phyloP scores from a whole-genome alignment of 2,888 invertebrate genomes.

The Alloscopus bannaensis region DNA sequence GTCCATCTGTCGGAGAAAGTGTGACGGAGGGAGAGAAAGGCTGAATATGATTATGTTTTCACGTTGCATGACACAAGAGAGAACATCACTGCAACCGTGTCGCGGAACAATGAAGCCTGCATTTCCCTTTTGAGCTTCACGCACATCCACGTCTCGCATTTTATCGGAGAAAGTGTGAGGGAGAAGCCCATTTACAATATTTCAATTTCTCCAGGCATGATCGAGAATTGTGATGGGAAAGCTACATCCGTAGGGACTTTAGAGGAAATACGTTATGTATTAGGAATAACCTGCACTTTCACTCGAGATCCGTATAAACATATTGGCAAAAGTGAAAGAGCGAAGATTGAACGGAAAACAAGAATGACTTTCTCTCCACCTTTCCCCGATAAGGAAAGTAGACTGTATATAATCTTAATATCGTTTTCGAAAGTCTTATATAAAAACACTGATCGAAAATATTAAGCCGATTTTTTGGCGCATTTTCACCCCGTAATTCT shows the following conservation, averaged over 20 bases:
- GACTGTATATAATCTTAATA: too few relatives aligned
- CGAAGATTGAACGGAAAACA: slow-evolving; percentile 42
- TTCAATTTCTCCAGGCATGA: slow-evolving; percentile 61
- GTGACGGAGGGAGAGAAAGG: slow-evolving; percentile 4
- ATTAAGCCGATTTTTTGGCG: too few relatives aligned
- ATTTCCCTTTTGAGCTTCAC: not conserved
- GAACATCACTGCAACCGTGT: too few relatives aligned
- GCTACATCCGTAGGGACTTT: slow-evolving; percentile 56
- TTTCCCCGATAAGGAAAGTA: too few relatives aligned
- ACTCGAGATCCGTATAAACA: not conserved
- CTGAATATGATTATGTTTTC: not conserved
- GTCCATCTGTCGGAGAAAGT: not conserved
- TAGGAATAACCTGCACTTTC: slow-evolving; percentile 47
- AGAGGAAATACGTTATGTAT: slow-evolving; percentile 58
- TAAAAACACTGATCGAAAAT: too few relatives aligned
- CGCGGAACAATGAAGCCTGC: slow-evolving; percentile 19
- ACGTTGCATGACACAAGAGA: not conserved
- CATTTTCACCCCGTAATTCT: too few relatives aligned
- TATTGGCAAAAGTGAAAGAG: not conserved
- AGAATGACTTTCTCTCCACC: slow-evolving; percentile 28
- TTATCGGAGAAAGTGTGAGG: slow-evolving; percentile 36
- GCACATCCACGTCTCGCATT: slow-evolving; percentile 12
- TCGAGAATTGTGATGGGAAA: slow-evolving; percentile 59
- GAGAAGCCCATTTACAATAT: slow-evolving; percentile 59
- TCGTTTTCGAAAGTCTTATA: too few relatives aligned